Conservation (phyloP, 2,888 invertebrate genomes). For the Leptothorax acervorum region DNA sequence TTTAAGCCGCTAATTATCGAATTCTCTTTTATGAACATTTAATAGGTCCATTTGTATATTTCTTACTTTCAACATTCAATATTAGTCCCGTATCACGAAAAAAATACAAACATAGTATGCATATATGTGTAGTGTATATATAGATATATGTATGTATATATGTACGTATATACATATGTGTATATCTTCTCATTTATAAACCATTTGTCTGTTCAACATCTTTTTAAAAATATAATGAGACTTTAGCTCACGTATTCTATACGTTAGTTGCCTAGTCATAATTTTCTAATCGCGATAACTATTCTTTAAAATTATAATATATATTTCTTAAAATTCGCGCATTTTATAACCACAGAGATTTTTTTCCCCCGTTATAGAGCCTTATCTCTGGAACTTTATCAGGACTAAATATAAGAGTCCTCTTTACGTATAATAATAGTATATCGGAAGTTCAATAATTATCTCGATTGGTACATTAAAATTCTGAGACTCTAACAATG, state of each 20-base stretch:
- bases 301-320: constrained; percentile 38
- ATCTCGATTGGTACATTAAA: constrained; percentile 37
- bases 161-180: not conserved
- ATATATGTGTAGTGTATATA: constrained; percentile 12
- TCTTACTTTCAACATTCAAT: constrained; percentile 28
- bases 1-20: not conserved
- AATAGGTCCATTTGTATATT: not conserved
- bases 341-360: constrained; percentile 8
- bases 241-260: constrained; percentile 20
- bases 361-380: not conserved
- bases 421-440: constrained; percentile 15
- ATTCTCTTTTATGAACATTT: not conserved
- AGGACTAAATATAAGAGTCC: not conserved
- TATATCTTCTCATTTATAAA: constrained; percentile 39
- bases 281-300: constrained; percentile 33
- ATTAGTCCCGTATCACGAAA: constrained; percentile 31
- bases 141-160: not conserved
- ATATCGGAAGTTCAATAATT: constrained; percentile 33
- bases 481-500: constrained; percentile 28
- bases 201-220: constrained; percentile 36
- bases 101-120: constrained; percentile 31
- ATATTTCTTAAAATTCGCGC: constrained; percentile 13
- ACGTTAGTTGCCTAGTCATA: constrained; percentile 23
- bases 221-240: constrained; percentile 49
- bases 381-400: not conserved